phyloP scores from a whole-genome alignment of 2,113 vertebrate species.

The Microtus oregoni region DNA sequence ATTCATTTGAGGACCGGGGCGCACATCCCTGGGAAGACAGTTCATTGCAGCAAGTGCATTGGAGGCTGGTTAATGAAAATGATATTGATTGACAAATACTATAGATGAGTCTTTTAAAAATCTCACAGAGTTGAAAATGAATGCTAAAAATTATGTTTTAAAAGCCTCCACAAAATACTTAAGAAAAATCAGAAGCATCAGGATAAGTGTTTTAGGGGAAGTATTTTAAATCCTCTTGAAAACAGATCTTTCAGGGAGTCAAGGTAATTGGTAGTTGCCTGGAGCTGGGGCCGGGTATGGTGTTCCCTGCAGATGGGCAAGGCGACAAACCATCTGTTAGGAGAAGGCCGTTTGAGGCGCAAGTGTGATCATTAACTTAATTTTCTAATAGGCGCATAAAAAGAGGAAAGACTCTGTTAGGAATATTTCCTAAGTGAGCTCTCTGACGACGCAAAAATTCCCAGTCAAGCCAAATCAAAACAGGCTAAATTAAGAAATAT shows the following conservation, averaged over 20 bases:
- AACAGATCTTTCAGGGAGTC: neutral
- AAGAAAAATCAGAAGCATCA: conserved; percentile 11
- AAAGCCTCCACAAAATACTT: neutral
- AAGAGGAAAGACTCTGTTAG: neutral
- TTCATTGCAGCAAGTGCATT: neutral
- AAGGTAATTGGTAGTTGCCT: neutral
- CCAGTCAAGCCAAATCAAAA: no score
- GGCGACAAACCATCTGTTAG: neutral
- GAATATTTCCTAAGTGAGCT: no score
- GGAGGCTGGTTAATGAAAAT: conserved; percentile 11
- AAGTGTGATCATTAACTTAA: neutral
- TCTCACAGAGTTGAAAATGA: conserved; percentile 19
- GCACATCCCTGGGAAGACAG: neutral
- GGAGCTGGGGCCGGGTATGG: neutral
- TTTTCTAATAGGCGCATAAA: neutral
- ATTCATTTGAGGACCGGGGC: neutral
- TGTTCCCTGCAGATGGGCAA: neutral
- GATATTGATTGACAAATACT: neutral
- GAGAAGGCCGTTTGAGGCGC: neutral
- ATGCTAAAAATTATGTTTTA: neutral
- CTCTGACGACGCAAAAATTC: no score
- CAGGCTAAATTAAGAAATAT: no score
- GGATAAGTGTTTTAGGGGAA: neutral
- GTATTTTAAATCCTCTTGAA: neutral
- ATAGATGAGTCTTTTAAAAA: neutral